Evolutionary conservation across 1,140 invertebrate genomes (phyloP), one percentile per base, ranked within the genome.

Genomic region (Arctopsyche grandis): DNA sequence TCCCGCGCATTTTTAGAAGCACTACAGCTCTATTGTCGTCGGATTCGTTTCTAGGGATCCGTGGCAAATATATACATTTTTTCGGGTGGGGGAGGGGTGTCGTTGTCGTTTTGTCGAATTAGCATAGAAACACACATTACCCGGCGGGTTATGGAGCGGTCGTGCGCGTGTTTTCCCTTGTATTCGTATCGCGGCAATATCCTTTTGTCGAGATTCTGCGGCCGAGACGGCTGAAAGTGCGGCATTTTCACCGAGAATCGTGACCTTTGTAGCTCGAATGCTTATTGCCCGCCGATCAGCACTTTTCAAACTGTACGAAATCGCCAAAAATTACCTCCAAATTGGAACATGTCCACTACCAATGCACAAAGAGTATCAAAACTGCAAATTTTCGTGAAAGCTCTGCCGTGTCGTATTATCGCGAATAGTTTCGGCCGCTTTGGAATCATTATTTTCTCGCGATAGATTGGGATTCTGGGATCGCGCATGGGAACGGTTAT

Each of bases 111-210:
- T 74, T 74, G 46, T 29, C 22, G 44, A 74, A 74, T 74, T 74
- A 74, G 46, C 71, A 74, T 74, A 74, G 71, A 46, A 74, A 74
- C 71, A 48, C 71, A 48, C 71, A 46, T 46, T n/a, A 29, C 71
- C 19, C 16, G 38, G 19, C 48, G 16, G 9, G 19, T 66, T 71
- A 46, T 16, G 69, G 69, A 19, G 46, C 38, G 71, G 16, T 74
- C 71, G 71, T 74, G 71, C n/a, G 71, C 71, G 43, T 29, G 71
- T 74, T 74, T 71, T 74, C 69, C 69, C 69, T 43, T 29, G 69
- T 44, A 16, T 29, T 29, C 69, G 19, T 46, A 21, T 14, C 70
- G n/a, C 70, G 71, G 5, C 46, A 22, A 56, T 74, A 46, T 74
- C 71, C 71, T 24, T 74, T 74, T 74, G 71, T 71, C 69, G 38